These are phyloP conservation scores for Cylloceria caligata DNA, from an alignment of 2,888 invertebrate genomes.

Conservation along the genomic window DNA sequence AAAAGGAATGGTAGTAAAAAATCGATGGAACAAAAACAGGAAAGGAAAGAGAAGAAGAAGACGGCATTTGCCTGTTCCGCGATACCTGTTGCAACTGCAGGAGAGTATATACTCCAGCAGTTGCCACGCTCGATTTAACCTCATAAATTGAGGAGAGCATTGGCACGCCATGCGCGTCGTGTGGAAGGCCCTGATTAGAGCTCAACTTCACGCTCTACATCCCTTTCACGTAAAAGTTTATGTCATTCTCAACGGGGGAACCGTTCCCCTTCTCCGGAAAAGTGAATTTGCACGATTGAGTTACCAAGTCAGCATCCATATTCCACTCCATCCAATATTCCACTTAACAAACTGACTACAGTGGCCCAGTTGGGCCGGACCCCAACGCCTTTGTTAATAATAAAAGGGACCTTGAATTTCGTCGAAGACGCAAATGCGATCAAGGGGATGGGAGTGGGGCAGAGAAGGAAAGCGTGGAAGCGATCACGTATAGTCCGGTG, in stretches of 20 bases:
- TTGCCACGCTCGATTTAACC: constrained; percentile 57
- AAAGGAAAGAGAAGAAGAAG: neutral
- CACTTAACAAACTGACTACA: constrained; percentile 37
- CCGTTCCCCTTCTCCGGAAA: neutral
- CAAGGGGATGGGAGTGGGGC: constrained; percentile 28
- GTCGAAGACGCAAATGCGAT: constrained; percentile 66
- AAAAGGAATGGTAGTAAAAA: neutral
- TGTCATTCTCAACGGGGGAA: neutral
- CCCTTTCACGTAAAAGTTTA: constrained; percentile 63
- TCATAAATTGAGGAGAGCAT: constrained; percentile 72
- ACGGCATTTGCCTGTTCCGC: constrained; percentile 28
- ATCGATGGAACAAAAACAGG: constrained; percentile 13
- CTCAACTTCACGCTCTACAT: constrained; percentile 67
- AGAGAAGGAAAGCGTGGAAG: constrained; percentile 37
- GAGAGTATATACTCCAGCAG: constrained; percentile 12
- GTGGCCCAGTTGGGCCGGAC: neutral
- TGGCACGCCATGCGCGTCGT: constrained; percentile 64
- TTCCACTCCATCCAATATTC: no score
- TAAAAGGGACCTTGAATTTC: constrained; percentile 62
- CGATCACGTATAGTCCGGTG: constrained; percentile 54
- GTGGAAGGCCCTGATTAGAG: constrained; percentile 63
- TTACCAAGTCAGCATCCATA: constrained; percentile 1
- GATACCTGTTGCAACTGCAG: constrained; percentile 62
- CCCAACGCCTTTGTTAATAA: constrained; percentile 15
- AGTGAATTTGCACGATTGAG: constrained; percentile 25